These are phyloP conservation scores for Anthophora plumipes DNA, from an alignment of 2,888 invertebrate genomes.

Conservation along the genomic window DNA sequence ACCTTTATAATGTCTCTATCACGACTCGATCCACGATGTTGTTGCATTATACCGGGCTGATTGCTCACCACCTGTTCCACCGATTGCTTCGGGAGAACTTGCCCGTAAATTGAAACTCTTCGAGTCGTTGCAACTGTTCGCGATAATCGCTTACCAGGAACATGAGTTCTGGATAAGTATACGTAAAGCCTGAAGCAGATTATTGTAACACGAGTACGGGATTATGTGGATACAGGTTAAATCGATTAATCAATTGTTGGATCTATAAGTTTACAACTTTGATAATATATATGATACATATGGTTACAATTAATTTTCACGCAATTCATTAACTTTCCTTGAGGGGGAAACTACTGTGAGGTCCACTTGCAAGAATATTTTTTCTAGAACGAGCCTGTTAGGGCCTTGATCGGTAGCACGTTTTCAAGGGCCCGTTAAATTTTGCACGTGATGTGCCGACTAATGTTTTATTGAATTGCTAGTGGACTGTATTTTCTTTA, in stretches of 20 bases:
- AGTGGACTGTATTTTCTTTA: no score
- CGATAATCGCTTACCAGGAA: background rate
- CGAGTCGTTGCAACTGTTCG: background rate
- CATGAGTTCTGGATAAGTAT: constrained; percentile 1
- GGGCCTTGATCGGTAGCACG: no score
- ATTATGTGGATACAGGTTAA: background rate
- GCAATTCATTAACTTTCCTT: no score
- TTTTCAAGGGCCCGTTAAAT: no score
- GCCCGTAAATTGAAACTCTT: constrained; percentile 20
- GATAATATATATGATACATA: no score
- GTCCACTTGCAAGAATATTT: no score
- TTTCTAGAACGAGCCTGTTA: no score
- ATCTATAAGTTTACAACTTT: background rate
- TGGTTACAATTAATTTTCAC: no score
- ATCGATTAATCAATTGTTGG: background rate
- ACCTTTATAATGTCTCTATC: constrained; percentile 19
- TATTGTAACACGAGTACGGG: background rate
- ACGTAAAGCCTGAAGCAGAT: background rate
- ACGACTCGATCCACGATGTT: background rate
- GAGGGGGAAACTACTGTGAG: no score
- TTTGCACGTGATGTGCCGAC: no score
- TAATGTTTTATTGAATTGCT: no score
- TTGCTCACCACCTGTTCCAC: background rate
- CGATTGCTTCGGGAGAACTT: background rate
- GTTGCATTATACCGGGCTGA: background rate